phyloP scores from a whole-genome alignment of 2,888 invertebrate genomes.

The Actias luna region DNA sequence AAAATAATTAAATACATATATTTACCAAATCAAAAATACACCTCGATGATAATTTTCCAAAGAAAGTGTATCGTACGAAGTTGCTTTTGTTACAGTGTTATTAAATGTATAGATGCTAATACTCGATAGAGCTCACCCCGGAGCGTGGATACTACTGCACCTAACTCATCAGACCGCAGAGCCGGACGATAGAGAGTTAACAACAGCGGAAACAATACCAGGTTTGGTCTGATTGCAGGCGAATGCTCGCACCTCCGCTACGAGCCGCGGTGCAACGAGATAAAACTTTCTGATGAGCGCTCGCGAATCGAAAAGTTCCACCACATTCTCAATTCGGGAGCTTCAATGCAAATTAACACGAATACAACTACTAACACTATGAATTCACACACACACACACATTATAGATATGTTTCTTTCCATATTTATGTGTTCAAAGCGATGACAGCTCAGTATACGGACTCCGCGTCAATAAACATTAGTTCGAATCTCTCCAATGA shows the following conservation, averaged over 20 bases:
- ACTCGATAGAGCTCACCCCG: too few relatives aligned
- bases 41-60: too few relatives aligned
- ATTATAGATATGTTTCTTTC: background rate
- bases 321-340: background rate
- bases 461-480: too few relatives aligned
- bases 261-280: background rate
- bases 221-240: background rate
- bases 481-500: too few relatives aligned
- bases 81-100: too few relatives aligned
- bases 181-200: background rate
- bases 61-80: too few relatives aligned
- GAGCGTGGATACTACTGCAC: background rate
- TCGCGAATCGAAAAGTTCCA: background rate
- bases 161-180: background rate
- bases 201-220: background rate
- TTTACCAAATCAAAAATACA: too few relatives aligned
- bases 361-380: background rate
- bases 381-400: background rate
- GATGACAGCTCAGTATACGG: too few relatives aligned
- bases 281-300: conserved; percentile 5
- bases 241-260: background rate
- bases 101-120: too few relatives aligned
- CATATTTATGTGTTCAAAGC: background rate
- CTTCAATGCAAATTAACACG: conserved; percentile 14
- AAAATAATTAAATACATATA: too few relatives aligned